phyloP scores from a whole-genome alignment of 2,113 vertebrate species.

The Cheilinus undulatus region DNA sequence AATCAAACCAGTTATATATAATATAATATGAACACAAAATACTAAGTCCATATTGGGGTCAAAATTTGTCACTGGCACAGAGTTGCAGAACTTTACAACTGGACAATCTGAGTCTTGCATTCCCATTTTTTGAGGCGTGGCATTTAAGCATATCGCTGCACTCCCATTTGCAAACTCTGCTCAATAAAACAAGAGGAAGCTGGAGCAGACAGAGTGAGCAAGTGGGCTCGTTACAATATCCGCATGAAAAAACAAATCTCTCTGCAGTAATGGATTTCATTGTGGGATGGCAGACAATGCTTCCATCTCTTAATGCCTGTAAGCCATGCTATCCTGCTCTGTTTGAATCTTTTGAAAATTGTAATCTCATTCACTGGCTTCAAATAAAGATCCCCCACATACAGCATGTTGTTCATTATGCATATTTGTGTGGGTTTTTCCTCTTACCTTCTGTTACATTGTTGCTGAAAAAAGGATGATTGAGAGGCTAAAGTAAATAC shows the following conservation, averaged over 20 bases:
- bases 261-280: neutral
- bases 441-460: neutral
- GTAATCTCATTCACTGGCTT: slow-evolving; percentile 43
- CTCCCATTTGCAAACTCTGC: no score
- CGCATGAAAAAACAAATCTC: neutral
- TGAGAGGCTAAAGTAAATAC: slow-evolving; percentile 4
- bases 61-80: no score
- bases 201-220: no score
- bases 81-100: no score
- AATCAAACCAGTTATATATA: no score
- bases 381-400: neutral
- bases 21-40: no score
- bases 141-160: no score
- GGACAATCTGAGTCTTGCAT: no score
- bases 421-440: neutral
- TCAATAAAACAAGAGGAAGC: no score
- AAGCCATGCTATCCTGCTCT: slow-evolving; percentile 7
- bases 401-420: neutral
- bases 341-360: slow-evolving; percentile 20
- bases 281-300: slow-evolving; percentile 16
- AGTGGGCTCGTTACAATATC: no score
- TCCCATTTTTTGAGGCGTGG: no score
- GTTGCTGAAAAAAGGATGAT: slow-evolving; percentile 18
- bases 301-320: slow-evolving; percentile 5
- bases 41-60: no score